phyloP scores from a whole-genome alignment of 2,888 invertebrate species.

The Anoplius nigerrimus region DNA sequence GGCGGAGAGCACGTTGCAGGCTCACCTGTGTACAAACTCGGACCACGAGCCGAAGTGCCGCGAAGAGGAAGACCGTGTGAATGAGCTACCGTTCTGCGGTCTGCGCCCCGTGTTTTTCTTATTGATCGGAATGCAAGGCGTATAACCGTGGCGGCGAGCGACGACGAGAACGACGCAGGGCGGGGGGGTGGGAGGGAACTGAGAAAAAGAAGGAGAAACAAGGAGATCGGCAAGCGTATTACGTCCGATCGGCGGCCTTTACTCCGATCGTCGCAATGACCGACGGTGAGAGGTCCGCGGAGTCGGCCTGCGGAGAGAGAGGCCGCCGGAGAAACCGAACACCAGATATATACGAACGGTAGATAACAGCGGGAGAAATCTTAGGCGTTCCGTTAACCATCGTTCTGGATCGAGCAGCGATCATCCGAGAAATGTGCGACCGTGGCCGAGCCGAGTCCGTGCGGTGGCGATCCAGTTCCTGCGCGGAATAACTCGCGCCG shows the following conservation, averaged over 20 bases:
- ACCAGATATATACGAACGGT: constrained; percentile 49
- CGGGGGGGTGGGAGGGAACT: constrained; percentile 16
- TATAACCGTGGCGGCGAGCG: neutral
- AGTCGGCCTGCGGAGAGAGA: constrained; percentile 27
- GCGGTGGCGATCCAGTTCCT: constrained; percentile 40
- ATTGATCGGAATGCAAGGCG: constrained; percentile 63
- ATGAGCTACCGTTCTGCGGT: constrained; percentile 71
- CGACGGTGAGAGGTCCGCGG: no score
- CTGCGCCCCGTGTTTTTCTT: constrained; percentile 57
- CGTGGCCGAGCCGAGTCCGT: constrained; percentile 35
- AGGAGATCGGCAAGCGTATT: constrained; percentile 4
- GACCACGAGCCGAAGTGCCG: constrained; percentile 26
- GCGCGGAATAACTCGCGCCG: neutral
- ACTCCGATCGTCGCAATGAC: neutral
- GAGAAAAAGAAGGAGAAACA: constrained; percentile 10
- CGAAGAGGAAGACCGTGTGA: constrained; percentile 61
- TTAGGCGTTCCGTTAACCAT: constrained; percentile 63
- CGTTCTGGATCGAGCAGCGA: constrained; percentile 35
- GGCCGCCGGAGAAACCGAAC: constrained; percentile 56
- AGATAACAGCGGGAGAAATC: constrained; percentile 45
- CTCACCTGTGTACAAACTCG: no score
- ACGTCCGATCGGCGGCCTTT: constrained; percentile 6
- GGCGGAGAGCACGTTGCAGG: neutral
- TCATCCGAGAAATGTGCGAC: constrained; percentile 59
- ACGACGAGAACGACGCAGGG: neutral